Evolutionary conservation across 2,888 invertebrate species (phyloP), one percentile per base, ranked within the genome.

Genomic region (Sinopyrophorus schimmeli): DNA sequence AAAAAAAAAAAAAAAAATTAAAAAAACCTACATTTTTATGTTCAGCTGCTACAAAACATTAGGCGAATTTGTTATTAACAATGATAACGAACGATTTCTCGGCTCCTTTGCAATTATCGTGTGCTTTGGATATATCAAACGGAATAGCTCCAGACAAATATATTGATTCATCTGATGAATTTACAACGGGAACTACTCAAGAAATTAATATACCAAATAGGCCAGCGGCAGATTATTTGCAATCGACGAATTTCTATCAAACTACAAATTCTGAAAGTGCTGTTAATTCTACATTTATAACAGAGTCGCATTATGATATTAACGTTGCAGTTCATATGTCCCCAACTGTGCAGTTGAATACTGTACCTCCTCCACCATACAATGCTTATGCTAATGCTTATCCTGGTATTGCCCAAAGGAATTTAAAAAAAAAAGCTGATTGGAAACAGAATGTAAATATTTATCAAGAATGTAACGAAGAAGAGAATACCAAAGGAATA

Each of bases 361-460:
- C 61, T 30, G 58, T 61, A 56, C 63, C 63, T 5, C 63, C 62
- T 6, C 61, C 64, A 17, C 62, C 61, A 14, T 60, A 60, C 50
- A 57, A 57, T 27, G 39, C 59, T 18, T 60, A 59, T 50, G 47
- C 46, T 42, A 59, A 61, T 46, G 54, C 51, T 38, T 54, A 53
- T 38, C 59, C n/a, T n/a, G n/a, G n/a, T n/a, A n/a, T n/a, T n/a
- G n/a, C n/a, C n/a, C n/a, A n/a, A n/a, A n/a, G n/a, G n/a, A n/a
- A n/a, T n/a, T n/a, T n/a, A n/a, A n/a, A n/a, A n/a, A n/a, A n/a
- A n/a, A n/a, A n/a, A n/a, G n/a, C n/a, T 31, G 50, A 44, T 37
- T 54, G 56, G 53, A 55, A 56, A 34, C 50, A 42, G 47, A 46
- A 47, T 47, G 17, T 35, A 16, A 47, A 51, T 20, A 47, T 47